phyloP scores from a whole-genome alignment of 1,140 invertebrate species.

The Ruditapes philippinarum region DNA sequence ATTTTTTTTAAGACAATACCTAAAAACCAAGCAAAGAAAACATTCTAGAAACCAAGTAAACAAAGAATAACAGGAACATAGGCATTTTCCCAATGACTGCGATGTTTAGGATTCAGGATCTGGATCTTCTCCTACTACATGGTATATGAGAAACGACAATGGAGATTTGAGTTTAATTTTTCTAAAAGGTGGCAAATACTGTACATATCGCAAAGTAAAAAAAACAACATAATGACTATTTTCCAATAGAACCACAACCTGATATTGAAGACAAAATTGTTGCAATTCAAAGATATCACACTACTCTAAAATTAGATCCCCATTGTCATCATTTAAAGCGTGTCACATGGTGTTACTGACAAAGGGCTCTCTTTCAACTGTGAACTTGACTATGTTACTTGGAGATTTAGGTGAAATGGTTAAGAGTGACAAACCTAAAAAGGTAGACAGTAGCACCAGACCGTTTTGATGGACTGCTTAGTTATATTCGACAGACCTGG shows the following conservation, averaged over 20 bases:
- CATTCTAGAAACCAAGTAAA: neutral
- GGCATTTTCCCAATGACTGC: neutral
- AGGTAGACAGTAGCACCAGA: too few species aligned
- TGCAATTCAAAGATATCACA: too few species aligned
- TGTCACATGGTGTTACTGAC: conserved; percentile 48
- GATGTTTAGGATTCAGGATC: neutral
- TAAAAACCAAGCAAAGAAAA: too few species aligned
- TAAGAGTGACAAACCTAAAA: neutral
- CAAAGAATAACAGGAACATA: neutral
- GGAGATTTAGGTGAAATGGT: neutral
- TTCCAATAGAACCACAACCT: too few species aligned
- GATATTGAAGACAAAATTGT: too few species aligned
- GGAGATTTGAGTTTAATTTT: conserved; percentile 13
- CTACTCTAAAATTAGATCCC: conserved; percentile 11
- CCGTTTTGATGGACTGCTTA: too few species aligned
- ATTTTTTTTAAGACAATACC: too few species aligned
- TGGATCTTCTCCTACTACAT: neutral
- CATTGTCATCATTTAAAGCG: conserved; percentile 8
- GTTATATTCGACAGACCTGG: too few species aligned
- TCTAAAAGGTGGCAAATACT: too few species aligned
- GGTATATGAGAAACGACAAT: neutral
- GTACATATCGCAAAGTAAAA: too few species aligned
- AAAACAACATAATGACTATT: too few species aligned
- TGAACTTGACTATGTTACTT: conserved; percentile 27
- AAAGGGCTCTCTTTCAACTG: neutral